These are phyloP conservation scores for Formica aserva DNA, from an alignment of 2,888 invertebrate species.

Conservation along the genomic window DNA sequence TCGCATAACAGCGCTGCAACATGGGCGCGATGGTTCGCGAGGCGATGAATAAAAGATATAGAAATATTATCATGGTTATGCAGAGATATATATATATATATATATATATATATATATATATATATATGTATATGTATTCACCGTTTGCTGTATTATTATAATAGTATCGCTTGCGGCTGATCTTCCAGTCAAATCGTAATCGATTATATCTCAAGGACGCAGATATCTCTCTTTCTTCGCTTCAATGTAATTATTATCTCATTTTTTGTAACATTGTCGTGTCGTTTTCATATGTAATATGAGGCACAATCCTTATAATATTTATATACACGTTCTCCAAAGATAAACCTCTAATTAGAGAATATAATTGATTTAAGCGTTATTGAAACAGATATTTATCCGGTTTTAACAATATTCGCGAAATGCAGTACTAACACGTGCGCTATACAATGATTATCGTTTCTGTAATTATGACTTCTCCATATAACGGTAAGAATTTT, in stretches of 20 bases:
- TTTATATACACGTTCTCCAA: not conserved
- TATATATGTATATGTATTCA: not conserved
- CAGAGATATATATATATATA: too few species aligned
- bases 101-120: not conserved
- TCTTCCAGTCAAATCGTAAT: not conserved
- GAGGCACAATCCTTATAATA: not conserved
- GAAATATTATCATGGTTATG: slow-evolving; percentile 2
- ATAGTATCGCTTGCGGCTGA: not conserved
- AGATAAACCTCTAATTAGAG: not conserved
- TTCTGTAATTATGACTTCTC: not conserved
- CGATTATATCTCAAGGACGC: slow-evolving; percentile 45
- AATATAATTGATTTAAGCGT: not conserved
- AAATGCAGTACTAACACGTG: not conserved
- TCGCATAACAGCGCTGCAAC: slow-evolving; percentile 39
- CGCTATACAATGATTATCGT: not conserved
- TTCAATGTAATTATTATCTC: slow-evolving; percentile 45
- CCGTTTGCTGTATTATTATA: not conserved
- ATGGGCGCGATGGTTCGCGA: slow-evolving; percentile 11
- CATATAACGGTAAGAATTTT: not conserved
- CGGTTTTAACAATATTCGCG: not conserved
- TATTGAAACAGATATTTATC: not conserved
- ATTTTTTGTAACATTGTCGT: not conserved
- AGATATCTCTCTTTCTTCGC: not conserved
- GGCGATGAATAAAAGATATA: slow-evolving; percentile 45
- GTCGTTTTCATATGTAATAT: not conserved